Percentiles rank a stretch among this genome's conserved stretches.
These are phyloP conservation scores for Tenebrio molitor DNA, from an alignment of 1,140 invertebrate genomes.

Conservation along the genomic window DNA sequence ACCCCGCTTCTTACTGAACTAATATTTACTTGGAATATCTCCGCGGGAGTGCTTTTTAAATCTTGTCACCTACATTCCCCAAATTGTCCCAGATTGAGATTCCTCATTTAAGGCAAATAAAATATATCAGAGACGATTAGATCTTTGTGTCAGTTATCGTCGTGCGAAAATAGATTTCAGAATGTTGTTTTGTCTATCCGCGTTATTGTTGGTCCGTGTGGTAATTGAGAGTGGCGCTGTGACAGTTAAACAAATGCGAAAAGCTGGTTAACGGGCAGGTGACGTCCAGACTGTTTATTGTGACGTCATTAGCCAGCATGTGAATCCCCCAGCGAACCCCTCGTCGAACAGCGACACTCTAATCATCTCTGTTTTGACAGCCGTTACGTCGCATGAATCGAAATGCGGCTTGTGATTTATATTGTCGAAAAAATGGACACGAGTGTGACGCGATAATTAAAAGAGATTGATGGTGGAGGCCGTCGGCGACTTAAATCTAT, in stretches of 20 bases:
- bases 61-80: too few relatives aligned
- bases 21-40: too few relatives aligned
- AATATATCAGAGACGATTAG: too few relatives aligned
- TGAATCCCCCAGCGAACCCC: not conserved
- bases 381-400: not conserved
- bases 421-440: slow-evolving; percentile 2
- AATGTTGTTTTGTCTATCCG: slow-evolving; percentile 22
- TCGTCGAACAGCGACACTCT: not conserved
- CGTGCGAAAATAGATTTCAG: slow-evolving; percentile 15
- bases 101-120: too few relatives aligned
- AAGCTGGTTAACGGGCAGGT: slow-evolving; percentile 47
- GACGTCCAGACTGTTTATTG: slow-evolving; percentile 51
- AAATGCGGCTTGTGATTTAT: slow-evolving; percentile 13
- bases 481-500: not conserved
- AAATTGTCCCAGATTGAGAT: too few relatives aligned
- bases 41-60: too few relatives aligned
- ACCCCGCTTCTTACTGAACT: too few relatives aligned
- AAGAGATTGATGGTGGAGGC: slow-evolving; percentile 12
- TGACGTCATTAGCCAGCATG: slow-evolving; percentile 46
- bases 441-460: slow-evolving; percentile 7
- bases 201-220: slow-evolving; percentile 1
- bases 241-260: slow-evolving; percentile 53
- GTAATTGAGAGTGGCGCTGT: slow-evolving; percentile 35
- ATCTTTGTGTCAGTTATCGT: too few relatives aligned
- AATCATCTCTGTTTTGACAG: not conserved